Base-by-base conservation (phyloP, 2,113 vertebrate species). In the Amblyornis subalaris region DNA sequence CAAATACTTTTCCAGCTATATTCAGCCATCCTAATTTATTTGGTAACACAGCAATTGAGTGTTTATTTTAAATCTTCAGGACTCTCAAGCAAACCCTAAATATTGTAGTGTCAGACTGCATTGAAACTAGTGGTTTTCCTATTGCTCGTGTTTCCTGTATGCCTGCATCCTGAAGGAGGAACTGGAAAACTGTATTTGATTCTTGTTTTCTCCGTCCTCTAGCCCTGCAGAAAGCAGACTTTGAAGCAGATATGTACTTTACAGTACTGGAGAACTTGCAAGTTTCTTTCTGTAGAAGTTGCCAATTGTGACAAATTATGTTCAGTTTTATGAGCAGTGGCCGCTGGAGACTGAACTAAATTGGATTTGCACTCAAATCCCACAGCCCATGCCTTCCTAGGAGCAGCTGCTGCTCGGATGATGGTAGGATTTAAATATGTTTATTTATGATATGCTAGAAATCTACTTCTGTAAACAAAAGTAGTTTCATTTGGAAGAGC, bases 361-460 rank as follows among this genome's bases (percentile, higher is more conserved):
- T 90, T 94, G 93, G 67, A 95, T 97, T 96, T 96, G 36, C 67
- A 58, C 65, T 90, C 91, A 86, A 94, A 96, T 96, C 87, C 75
- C 66, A 92, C 61, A 95, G 82, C 24, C 20, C 3, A 3, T 75
- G 48, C 33, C 71, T 96, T 92, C 90, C 48, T 60, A 88, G 83
- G 38, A 69, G 70, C 94, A 94, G 57, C n/a, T 87, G 55, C 55
- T 94, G 26, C 85, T 82, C 0, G 28, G 14, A 75, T 81, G 45
- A 93, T 90, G 77, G 58, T 83, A 93, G 67, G 45, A 78, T 76
- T 94, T 65, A 62, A 91, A 69, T 86, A 76, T 57, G 31, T n/a
- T 91, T 95, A 78, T 91, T 92, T 94, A 90, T 79, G 50, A 85
- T 85, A 53, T 72, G 42, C 73, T 88, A 53, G 31, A 81, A 90